Evolutionary conservation across 2,797 vertebrate species (phyloP).

Genomic region (Passerculus sandwichensis): DNA sequence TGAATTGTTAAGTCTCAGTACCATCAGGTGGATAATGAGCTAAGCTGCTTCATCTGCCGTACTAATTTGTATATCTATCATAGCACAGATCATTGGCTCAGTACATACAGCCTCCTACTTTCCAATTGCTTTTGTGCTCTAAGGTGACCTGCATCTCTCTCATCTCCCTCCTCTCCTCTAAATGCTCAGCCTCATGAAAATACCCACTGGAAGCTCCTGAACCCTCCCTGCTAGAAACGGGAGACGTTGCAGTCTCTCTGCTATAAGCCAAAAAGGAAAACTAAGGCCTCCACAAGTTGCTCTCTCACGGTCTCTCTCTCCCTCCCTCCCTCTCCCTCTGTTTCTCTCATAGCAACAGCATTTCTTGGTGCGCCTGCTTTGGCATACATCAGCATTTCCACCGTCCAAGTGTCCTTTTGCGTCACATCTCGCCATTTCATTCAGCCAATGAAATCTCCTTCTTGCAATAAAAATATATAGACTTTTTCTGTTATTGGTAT

Average conservation of each 20-base stretch:
- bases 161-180: background rate
- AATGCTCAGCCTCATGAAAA: constrained; percentile 25
- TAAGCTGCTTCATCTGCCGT: constrained; percentile 54
- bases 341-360: constrained; percentile 73
- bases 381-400: constrained; percentile 80
- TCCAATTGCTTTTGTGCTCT: constrained; percentile 12
- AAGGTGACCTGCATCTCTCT: constrained; percentile 41
- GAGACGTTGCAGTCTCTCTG: constrained; percentile 28
- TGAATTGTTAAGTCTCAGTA: constrained; percentile 12
- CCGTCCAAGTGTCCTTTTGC: constrained; percentile 83
- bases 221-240: background rate
- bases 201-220: background rate
- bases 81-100: constrained; percentile 34
- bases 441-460: constrained; percentile 84
- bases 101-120: constrained; percentile 28
- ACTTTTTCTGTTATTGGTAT: constrained; percentile 79
- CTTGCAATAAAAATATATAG: constrained; percentile 79
- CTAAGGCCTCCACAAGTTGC: constrained; percentile 66
- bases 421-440: constrained; percentile 94
- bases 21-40: constrained; percentile 44
- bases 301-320: constrained; percentile 48
- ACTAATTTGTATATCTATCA: constrained; percentile 58
- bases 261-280: constrained; percentile 40
- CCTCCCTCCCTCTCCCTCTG: constrained; percentile 45
- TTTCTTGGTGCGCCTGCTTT: constrained; percentile 75